Conservation (phyloP, 1,140 invertebrate genomes). For the Drosophila baimaii region DNA sequence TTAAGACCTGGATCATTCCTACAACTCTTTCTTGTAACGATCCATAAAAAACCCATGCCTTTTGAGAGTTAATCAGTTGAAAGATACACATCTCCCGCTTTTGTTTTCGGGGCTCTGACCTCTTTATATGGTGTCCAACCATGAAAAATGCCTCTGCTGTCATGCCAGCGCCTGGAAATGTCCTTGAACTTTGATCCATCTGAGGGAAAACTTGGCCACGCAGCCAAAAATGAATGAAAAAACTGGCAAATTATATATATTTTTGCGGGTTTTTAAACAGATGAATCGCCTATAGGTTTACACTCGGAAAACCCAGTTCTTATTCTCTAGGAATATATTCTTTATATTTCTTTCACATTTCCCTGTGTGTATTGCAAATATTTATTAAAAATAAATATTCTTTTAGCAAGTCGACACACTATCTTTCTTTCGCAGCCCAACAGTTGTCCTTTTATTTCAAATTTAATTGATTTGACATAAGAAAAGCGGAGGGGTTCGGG, state of each 20-base stretch:
- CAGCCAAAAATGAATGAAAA: conserved; percentile 32
- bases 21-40: too few relatives aligned
- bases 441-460: conserved; percentile 66
- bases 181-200: conserved; percentile 47
- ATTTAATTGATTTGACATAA: conserved; percentile 65
- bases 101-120: neutral
- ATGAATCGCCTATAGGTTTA: conserved; percentile 4
- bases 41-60: neutral
- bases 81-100: neutral
- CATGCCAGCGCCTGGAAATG: conserved; percentile 28
- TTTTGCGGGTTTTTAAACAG: neutral
- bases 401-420: conserved; percentile 12
- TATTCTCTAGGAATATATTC: neutral
- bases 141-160: conserved; percentile 2
- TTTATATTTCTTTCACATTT: neutral
- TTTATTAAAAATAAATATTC: conserved; percentile 6
- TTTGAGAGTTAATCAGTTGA: neutral
- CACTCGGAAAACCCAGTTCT: conserved; percentile 7
- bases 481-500: neutral
- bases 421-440: conserved; percentile 12
- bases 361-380: conserved; percentile 8
- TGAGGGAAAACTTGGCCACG: conserved; percentile 36
- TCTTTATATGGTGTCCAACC: neutral
- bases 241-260: neutral
- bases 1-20: too few relatives aligned